Evolutionary conservation across 2,888 invertebrate species (phyloP), one percentile per base, ranked within the genome.

Genomic region (Metacarcinus magister): DNA sequence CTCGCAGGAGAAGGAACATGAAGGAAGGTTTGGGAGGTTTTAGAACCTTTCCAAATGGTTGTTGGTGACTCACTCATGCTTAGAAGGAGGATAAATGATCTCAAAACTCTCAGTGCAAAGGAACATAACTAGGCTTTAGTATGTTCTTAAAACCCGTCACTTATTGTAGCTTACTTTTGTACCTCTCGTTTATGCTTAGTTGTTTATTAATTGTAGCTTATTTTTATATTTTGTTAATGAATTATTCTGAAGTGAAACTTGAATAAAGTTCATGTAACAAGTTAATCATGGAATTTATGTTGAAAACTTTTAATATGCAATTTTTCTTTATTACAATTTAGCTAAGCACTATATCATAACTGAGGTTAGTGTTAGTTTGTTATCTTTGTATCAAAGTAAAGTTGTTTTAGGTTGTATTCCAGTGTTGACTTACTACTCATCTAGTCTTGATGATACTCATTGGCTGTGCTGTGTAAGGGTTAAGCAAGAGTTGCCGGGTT

Each of bases 1-100:
- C 32, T 93, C 95, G 2, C 95, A 93, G 93, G 95, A 95, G 23
- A 95, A 95, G 32, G 95, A 95, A 32, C 54, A 94, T 43, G 95
- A 95, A 43, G 93, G 93, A 23, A 75, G 95, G 46, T 92, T 54
- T 91, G 96, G 96, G 4, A 46, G 96, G 16, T 93, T 93, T 60
- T 95, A 95, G 28, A 46, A 43, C n/a, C 39, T 82, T 16, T 23
- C 19, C 87, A 39, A 16, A 7, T 16, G 19, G 39, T 39, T 87
- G 3, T 87, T 16, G 39, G 87, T 32, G 87, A 39, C 32, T 8
- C 32, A 5, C 54, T 23, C n/a, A 23, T 13, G 60, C 2, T n/a
- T 10, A 89, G 87, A 19, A 23, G 43, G 90, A 91, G 23, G 91
- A 48, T 46, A 39, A 44, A 90, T 44, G 44, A 39, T 44, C 39